These are phyloP conservation scores for Sanderia malayensis DNA, from an alignment of 30 jellyfish, hydroid and myxozoan genomes.

Conservation along the genomic window DNA sequence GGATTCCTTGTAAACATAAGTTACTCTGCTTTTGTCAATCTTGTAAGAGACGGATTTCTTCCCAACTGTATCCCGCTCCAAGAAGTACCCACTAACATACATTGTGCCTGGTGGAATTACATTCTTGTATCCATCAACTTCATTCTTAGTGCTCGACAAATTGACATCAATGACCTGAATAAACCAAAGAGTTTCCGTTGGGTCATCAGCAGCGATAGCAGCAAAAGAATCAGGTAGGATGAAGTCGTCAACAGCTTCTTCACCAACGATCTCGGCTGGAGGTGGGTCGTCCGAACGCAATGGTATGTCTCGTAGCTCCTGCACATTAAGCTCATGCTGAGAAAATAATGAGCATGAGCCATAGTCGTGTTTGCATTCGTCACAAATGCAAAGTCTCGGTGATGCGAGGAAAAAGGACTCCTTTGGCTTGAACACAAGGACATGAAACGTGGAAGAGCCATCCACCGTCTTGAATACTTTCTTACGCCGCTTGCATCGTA, in stretches of 20 bases:
- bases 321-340: not conserved
- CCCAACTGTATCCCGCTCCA: not conserved
- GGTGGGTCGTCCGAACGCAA: constrained; percentile 13
- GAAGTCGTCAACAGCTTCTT: not conserved
- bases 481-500: not conserved
- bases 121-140: constrained; percentile 2
- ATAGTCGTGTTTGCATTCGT: constrained; percentile 4
- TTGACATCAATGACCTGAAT: constrained; percentile 8
- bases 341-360: constrained; percentile 17
- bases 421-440: constrained; percentile 11
- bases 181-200: constrained; percentile 18
- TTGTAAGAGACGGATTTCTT: not conserved
- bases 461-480: not conserved
- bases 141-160: not conserved
- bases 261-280: constrained; percentile 6
- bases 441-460: constrained; percentile 7
- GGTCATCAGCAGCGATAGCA: constrained; percentile 22
- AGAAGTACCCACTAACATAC: constrained; percentile 8
- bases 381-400: constrained; percentile 20
- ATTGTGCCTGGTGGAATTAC: constrained; percentile 14
- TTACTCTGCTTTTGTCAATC: not conserved
- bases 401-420: not conserved
- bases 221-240: constrained; percentile 16
- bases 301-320: not conserved
- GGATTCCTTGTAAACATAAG: constrained; percentile 7